Conservation (phyloP, 2,888 invertebrate species). For the Drosophila acutilabella region DNA sequence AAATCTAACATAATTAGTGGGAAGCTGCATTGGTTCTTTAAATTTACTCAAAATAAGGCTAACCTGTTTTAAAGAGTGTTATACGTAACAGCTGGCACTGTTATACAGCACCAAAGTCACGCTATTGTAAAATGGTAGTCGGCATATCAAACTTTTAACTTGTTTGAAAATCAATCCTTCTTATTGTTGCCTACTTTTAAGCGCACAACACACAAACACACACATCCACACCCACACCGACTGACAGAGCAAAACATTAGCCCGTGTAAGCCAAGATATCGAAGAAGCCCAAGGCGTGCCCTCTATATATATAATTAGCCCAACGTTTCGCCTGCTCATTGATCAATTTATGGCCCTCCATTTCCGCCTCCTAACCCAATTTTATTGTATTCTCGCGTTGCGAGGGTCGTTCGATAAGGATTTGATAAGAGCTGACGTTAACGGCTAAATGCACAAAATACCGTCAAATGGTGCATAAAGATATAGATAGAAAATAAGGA, state of each 20-base stretch:
- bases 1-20: no score
- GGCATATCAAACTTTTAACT: slow-evolving; percentile 9
- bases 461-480: slow-evolving; percentile 51
- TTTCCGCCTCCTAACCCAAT: slow-evolving; percentile 55
- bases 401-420: slow-evolving; percentile 46
- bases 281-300: slow-evolving; percentile 66
- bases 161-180: slow-evolving; percentile 61
- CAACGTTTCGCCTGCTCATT: slow-evolving; percentile 50
- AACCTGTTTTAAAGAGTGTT: background rate
- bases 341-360: slow-evolving; percentile 65
- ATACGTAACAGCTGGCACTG: background rate
- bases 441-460: slow-evolving; percentile 26
- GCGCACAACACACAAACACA: slow-evolving; percentile 19
- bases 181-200: slow-evolving; percentile 67
- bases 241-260: background rate
- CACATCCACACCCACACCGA: background rate
- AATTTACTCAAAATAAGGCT: no score
- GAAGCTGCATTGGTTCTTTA: no score
- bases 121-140: slow-evolving; percentile 4
- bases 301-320: slow-evolving; percentile 63
- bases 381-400: slow-evolving; percentile 28
- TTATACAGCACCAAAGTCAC: background rate
- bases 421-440: slow-evolving; percentile 40
- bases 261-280: slow-evolving; percentile 6
- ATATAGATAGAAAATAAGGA: slow-evolving; percentile 30